These are phyloP conservation scores for Solenopsis invicta DNA, from an alignment of 1,140 invertebrate species.

Conservation along the genomic window DNA sequence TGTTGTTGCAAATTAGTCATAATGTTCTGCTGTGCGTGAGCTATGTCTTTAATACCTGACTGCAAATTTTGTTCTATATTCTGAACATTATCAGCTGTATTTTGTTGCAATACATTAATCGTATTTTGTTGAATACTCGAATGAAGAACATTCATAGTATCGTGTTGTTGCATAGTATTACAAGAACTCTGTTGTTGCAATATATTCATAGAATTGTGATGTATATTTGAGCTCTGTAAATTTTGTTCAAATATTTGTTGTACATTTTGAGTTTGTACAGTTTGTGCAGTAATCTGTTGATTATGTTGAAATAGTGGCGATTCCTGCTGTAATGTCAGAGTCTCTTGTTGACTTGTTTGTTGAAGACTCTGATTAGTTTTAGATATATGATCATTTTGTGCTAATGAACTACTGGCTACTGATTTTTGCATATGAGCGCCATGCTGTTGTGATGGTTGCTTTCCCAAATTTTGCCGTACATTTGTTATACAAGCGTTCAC, in stretches of 20 bases:
- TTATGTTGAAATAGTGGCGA: conserved; percentile 73
- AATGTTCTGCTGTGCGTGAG: conserved; percentile 71
- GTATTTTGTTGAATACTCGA: conserved; percentile 81
- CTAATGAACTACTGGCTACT: conserved; percentile 75
- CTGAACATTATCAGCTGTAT: conserved; percentile 72
- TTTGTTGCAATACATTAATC: conserved; percentile 81
- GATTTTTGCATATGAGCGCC: conserved; percentile 79
- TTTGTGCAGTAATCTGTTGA: conserved; percentile 83
- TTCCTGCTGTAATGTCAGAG: conserved; percentile 68
- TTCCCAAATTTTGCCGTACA: conserved; percentile 74
- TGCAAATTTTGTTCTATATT: conserved; percentile 79
- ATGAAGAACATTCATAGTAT: conserved; percentile 78
- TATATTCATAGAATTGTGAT: conserved; percentile 80
- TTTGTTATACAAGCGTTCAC: conserved; percentile 73
- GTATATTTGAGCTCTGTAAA: conserved; percentile 79
- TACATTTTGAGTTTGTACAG: conserved; percentile 83
- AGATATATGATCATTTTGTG: conserved; percentile 80
- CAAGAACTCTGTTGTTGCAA: conserved; percentile 76
- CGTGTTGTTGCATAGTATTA: conserved; percentile 74
- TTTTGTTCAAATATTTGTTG: conserved; percentile 84
- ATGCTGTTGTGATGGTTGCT: conserved; percentile 69
- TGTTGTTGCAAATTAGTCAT: conserved; percentile 78
- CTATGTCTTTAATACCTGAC: conserved; percentile 65
- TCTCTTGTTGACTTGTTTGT: conserved; percentile 70
- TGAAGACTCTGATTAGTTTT: conserved; percentile 72